These are phyloP conservation scores for Neoaliturus tenellus DNA, from an alignment of 2,888 invertebrate genomes.

Conservation along the genomic window DNA sequence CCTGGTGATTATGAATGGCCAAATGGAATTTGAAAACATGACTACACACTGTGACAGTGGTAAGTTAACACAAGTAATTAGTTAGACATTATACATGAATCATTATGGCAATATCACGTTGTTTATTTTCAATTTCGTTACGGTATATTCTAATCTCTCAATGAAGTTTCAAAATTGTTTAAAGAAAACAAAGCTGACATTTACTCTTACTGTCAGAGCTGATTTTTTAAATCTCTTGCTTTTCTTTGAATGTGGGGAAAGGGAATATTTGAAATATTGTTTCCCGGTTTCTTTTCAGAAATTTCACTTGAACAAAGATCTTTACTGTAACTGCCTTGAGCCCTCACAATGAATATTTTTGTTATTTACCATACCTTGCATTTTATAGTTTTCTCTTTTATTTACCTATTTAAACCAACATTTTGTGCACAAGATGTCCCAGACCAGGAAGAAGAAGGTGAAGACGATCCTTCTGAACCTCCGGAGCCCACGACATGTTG, in stretches of 20 bases:
- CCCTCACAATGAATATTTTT: not conserved
- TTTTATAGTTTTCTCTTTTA: not conserved
- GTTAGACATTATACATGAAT: not conserved
- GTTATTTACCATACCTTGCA: not conserved
- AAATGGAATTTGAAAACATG: not conserved
- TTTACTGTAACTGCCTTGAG: not conserved
- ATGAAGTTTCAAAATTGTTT: not conserved
- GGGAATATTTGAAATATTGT: no score
- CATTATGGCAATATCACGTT: not conserved
- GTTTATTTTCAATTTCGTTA: not conserved
- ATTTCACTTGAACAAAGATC: not conserved
- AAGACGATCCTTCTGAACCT: not conserved
- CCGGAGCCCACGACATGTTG: not conserved
- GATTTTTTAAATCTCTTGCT: not conserved
- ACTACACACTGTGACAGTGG: not conserved
- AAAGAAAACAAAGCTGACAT: no score
- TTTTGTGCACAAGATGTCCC: not conserved
- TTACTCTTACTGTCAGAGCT: no score
- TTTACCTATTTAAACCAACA: not conserved
- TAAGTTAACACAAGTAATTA: not conserved
- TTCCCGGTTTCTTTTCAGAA: no score
- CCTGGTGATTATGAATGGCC: no score
- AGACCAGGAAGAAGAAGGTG: not conserved
- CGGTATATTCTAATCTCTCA: not conserved
- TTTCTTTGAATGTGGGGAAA: not conserved